Evolutionary conservation across 1,140 invertebrate species (phyloP).

Genomic region (Andrena cerasifolii): DNA sequence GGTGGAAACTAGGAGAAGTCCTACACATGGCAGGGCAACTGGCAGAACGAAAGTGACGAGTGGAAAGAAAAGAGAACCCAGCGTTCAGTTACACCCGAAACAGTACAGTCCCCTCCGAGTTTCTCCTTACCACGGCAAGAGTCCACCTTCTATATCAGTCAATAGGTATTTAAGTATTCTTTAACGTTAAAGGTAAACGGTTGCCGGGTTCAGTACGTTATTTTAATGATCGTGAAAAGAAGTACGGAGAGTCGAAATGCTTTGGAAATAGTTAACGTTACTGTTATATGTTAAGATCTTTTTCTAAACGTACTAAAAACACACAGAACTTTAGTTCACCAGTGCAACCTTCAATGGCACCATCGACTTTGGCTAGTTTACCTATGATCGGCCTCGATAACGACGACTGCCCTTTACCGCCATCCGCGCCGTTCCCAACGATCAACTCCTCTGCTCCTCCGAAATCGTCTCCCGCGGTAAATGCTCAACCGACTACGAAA

Average conservation of each 20-base stretch:
- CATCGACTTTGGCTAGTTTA: constrained; percentile 87
- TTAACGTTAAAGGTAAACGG: not conserved
- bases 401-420: constrained; percentile 80
- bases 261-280: not conserved
- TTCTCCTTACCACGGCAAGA: constrained; percentile 82
- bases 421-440: constrained; percentile 57
- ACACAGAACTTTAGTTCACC: constrained; percentile 80
- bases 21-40: constrained; percentile 84
- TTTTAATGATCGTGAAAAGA: constrained; percentile 9
- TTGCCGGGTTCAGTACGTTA: not conserved
- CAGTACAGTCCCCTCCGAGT: constrained; percentile 82
- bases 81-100: constrained; percentile 79
- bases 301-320: constrained; percentile 44
- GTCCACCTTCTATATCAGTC: constrained; percentile 76
- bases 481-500: constrained; percentile 40
- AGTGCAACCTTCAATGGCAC: constrained; percentile 83
- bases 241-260: not conserved
- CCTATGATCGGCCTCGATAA: constrained; percentile 88
- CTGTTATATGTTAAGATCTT: constrained; percentile 46
- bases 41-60: constrained; percentile 86
- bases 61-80: constrained; percentile 83
- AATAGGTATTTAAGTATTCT: constrained; percentile 74
- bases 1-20: constrained; percentile 76
- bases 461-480: constrained; percentile 57
- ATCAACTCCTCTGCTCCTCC: constrained; percentile 50